These are phyloP conservation scores for Adrianichthys oophorus DNA, from an alignment of 2,797 vertebrate genomes.

Conservation along the genomic window DNA sequence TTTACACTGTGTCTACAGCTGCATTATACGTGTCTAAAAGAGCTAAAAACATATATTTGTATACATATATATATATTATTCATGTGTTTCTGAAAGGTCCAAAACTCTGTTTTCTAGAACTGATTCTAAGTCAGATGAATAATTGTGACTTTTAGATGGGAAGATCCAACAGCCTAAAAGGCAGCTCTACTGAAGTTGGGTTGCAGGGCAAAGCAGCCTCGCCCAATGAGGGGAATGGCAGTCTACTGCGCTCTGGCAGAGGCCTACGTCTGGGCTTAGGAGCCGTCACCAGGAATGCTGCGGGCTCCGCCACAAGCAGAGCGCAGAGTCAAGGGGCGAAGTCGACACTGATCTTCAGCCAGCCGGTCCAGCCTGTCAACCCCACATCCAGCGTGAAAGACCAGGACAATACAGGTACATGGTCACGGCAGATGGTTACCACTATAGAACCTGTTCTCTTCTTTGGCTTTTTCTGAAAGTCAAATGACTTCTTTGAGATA, in stretches of 20 bases:
- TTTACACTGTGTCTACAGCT: no score
- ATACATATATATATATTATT: neutral
- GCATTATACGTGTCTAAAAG: no score
- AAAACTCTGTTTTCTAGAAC: neutral
- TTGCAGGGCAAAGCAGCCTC: conserved; percentile 66
- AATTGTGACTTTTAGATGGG: conserved; percentile 53
- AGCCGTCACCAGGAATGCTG: conserved; percentile 65
- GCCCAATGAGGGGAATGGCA: conserved; percentile 80
- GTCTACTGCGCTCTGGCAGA: conserved; percentile 87
- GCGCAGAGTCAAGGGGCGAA: conserved; percentile 84
- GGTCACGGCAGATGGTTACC: no score
- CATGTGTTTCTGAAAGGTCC: neutral
- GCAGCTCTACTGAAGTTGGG: conserved; percentile 53
- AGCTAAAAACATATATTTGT: no score
- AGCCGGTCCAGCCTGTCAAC: conserved; percentile 81
- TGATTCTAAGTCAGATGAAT: neutral
- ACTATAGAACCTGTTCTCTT: conserved; percentile 22
- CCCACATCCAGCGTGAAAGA: conserved; percentile 73
- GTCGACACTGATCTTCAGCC: conserved; percentile 70
- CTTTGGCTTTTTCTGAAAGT: conserved; percentile 53
- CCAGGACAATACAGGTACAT: conserved; percentile 83
- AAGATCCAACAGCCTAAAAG: conserved; percentile 58
- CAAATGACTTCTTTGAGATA: conserved; percentile 61
- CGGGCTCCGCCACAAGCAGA: conserved; percentile 77
- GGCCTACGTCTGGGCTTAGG: conserved; percentile 78